Conservation (phyloP, 1,140 invertebrate genomes). For the Platyura marginata region DNA sequence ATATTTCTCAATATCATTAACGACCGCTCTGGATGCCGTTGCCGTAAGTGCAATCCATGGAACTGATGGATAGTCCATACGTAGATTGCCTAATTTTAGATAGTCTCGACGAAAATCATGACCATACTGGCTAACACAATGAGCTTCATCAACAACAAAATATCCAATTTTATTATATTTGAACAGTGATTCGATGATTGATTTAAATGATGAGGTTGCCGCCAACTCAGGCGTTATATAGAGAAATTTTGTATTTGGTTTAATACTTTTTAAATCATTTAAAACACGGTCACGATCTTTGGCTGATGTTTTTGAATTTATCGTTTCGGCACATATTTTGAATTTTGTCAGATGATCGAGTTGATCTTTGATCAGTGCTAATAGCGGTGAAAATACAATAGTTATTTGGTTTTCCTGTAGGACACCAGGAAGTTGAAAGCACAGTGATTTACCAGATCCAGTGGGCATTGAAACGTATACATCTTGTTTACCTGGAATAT, state of each 20-base stretch:
- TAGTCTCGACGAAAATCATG: constrained; percentile 95
- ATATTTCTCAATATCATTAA: constrained; percentile 43
- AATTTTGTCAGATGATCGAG: constrained; percentile 44
- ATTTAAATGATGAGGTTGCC: constrained; percentile 54
- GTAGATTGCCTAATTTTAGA: constrained; percentile 60
- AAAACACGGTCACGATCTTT: constrained; percentile 56
- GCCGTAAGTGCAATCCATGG: constrained; percentile 88
- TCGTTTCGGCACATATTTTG: constrained; percentile 60
- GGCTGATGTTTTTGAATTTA: constrained; percentile 69
- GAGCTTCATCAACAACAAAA: constrained; percentile 90
- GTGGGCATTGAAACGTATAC: constrained; percentile 81
- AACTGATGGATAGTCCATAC: constrained; percentile 46
- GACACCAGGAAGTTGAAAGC: constrained; percentile 81
- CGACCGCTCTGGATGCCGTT: constrained; percentile 66
- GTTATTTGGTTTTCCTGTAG: constrained; percentile 50
- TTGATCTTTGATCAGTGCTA: constrained; percentile 76
- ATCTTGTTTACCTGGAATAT: constrained; percentile 45
- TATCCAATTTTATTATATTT: constrained; percentile 51
- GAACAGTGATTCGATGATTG: constrained; percentile 35
- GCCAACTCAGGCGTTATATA: constrained; percentile 89
- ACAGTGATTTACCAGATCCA: constrained; percentile 89
- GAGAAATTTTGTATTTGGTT: constrained; percentile 57
- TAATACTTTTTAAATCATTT: constrained; percentile 46
- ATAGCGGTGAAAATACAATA: constrained; percentile 79
- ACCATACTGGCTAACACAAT: constrained; percentile 96